These are phyloP conservation scores for Eublepharis macularius DNA, from an alignment of 2,113 vertebrate species.

Conservation along the genomic window DNA sequence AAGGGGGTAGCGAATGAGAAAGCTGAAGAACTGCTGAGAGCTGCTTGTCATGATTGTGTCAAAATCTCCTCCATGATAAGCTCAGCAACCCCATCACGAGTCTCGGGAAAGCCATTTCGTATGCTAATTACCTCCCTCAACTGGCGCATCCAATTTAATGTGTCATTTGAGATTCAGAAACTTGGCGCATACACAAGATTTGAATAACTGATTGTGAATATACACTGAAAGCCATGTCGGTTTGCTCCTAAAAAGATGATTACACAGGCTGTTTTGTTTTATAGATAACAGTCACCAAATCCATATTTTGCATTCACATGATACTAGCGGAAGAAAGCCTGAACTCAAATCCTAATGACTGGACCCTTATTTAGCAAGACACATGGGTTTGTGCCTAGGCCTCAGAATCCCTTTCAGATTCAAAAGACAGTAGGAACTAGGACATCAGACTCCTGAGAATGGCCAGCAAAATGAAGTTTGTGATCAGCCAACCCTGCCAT, in stretches of 20 bases:
- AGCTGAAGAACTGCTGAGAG: conserved; percentile 56
- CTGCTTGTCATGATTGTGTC: conserved; percentile 46
- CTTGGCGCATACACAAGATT: conserved; percentile 40
- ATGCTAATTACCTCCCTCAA: conserved; percentile 66
- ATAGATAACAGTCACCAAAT: background rate
- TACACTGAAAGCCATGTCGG: background rate
- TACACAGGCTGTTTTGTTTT: background rate
- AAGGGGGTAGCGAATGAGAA: conserved; percentile 37
- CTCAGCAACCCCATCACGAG: conserved; percentile 55
- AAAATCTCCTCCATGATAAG: conserved; percentile 55
- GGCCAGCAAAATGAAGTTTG: background rate
- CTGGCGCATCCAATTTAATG: conserved; percentile 56
- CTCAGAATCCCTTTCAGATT: too few species aligned
- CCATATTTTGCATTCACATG: fast-evolving
- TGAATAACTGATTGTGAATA: conserved; percentile 45
- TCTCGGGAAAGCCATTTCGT: conserved; percentile 62
- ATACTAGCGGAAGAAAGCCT: background rate
- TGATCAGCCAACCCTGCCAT: background rate
- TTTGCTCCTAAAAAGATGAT: conserved; percentile 5
- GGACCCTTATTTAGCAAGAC: too few species aligned
- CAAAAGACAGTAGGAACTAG: too few species aligned
- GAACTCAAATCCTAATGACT: background rate
- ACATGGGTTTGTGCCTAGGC: too few species aligned
- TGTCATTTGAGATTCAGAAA: conserved; percentile 60
- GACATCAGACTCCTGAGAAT: background rate